Percentiles rank a stretch among this genome's conserved stretches.
These are phyloP conservation scores for Plecturocebus donacophilus DNA, from an alignment of 2,113 vertebrate species.

Conservation along the genomic window DNA sequence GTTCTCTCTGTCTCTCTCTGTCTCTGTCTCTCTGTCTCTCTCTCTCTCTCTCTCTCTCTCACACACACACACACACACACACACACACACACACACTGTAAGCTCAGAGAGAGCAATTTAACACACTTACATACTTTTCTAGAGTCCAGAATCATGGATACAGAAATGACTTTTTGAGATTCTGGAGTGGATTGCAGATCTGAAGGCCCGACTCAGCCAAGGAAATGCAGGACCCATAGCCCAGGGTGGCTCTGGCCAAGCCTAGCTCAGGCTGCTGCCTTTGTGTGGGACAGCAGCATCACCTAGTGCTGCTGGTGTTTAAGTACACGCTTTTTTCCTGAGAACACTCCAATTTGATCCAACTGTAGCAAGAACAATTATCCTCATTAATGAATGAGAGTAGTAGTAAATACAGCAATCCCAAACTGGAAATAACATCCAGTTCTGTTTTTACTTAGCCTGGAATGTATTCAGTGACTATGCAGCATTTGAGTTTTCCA, in stretches of 20 bases:
- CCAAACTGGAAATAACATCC: constrained; percentile 29
- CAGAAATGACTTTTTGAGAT: constrained; percentile 17
- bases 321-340: constrained; percentile 74
- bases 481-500: constrained; percentile 40
- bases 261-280: neutral
- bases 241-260: constrained; percentile 50
- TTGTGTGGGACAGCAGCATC: constrained; percentile 76
- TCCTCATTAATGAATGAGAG: constrained; percentile 18
- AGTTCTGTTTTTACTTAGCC: constrained; percentile 33
- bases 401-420: neutral
- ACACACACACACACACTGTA: neutral
- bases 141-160: neutral
- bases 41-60: too few species aligned
- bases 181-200: neutral
- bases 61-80: neutral
- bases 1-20: neutral
- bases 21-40: too few species aligned
- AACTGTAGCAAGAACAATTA: constrained; percentile 36
- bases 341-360: constrained; percentile 50
- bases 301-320: constrained; percentile 74
- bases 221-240: neutral
- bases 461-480: neutral
- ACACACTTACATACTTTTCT: neutral
- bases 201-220: neutral
- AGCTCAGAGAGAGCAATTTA: neutral